These are phyloP conservation scores for Collichthys lucidus DNA, from an alignment of 2,113 vertebrate species.

Conservation along the genomic window DNA sequence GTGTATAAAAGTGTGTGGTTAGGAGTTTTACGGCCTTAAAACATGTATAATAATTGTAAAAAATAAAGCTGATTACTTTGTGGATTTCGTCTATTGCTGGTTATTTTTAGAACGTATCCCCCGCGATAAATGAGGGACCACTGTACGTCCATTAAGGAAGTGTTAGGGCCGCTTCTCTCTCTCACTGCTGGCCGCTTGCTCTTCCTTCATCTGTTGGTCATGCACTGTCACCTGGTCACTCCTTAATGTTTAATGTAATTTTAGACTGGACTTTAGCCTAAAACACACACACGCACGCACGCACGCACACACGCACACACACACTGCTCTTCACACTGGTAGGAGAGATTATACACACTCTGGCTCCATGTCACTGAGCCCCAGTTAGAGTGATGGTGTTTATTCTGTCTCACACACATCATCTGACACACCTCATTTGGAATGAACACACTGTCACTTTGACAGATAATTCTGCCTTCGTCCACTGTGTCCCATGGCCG, in stretches of 20 bases:
- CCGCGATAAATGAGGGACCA: no score
- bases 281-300: background rate
- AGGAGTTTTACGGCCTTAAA: no score
- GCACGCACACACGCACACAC: no score
- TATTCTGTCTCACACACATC: conserved; percentile 37
- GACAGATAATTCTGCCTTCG: conserved; percentile 23
- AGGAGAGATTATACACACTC: conserved; percentile 21
- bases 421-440: conserved; percentile 43
- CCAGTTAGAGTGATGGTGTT: conserved; percentile 41
- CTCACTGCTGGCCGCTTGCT: background rate
- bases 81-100: no score
- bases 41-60: no score
- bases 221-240: conserved; percentile 14
- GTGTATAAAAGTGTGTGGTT: no score
- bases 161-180: background rate
- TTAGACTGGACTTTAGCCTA: background rate
- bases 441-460: conserved; percentile 40
- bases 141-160: conserved; percentile 1
- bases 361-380: conserved; percentile 16
- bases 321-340: background rate
- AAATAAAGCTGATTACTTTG: no score
- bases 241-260: conserved; percentile 12
- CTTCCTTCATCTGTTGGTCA: conserved; percentile 13
- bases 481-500: background rate
- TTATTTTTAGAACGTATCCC: no score